Evolutionary conservation across 2,888 invertebrate genomes (phyloP).

Genomic region (Seladonia tumulorum): DNA sequence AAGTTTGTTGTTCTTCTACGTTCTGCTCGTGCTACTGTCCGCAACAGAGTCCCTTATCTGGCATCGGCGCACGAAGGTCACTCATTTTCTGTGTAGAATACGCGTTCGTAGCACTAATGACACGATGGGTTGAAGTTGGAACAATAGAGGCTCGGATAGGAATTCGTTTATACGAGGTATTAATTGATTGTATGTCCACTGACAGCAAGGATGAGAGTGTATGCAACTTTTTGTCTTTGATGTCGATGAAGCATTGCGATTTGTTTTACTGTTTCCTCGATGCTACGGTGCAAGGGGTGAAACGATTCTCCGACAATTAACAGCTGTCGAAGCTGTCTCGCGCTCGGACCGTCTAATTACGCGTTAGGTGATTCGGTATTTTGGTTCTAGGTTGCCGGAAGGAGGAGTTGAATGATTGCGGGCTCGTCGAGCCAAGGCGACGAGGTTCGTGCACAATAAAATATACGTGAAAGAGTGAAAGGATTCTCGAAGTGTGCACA

Average conservation of each 20-base stretch:
- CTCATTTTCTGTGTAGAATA: background rate
- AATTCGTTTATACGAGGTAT: background rate
- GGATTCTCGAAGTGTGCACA: background rate
- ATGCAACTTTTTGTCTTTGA: slow-evolving; percentile 10
- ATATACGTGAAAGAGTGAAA: slow-evolving; percentile 3
- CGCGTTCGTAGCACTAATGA: background rate
- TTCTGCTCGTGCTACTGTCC: background rate
- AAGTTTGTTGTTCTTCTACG: background rate
- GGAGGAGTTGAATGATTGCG: background rate
- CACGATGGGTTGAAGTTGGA: background rate
- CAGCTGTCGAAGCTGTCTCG: background rate
- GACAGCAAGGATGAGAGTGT: slow-evolving; percentile 63
- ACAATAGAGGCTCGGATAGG: background rate
- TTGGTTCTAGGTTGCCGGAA: background rate
- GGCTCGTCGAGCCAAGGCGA: background rate
- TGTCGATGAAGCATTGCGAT: background rate
- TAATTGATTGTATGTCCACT: slow-evolving; percentile 27
- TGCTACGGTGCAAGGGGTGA: background rate
- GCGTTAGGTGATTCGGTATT: background rate
- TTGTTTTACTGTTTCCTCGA: background rate
- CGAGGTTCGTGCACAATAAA: background rate
- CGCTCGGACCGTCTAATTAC: background rate
- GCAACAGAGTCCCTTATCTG: background rate
- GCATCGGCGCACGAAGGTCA: background rate
- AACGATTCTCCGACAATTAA: background rate